Conservation (phyloP, 2,797 vertebrate genomes). For the Microctenopoma stevenorrisi region DNA sequence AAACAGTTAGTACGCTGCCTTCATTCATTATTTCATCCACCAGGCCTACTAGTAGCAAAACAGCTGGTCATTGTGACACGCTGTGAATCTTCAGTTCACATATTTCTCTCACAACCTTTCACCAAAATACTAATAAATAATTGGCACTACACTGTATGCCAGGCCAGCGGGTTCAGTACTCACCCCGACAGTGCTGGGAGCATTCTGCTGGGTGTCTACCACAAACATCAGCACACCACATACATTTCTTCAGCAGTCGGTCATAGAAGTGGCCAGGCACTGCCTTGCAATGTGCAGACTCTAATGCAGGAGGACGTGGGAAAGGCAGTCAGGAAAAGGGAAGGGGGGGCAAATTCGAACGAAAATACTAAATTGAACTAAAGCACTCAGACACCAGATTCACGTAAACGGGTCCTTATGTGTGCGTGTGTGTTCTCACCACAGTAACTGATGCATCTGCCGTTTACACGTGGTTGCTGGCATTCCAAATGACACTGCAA, state of each 20-base stretch:
- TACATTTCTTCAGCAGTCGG: constrained; percentile 74
- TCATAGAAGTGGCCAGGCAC: constrained; percentile 75
- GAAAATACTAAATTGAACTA: background rate
- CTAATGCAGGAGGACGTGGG: constrained; percentile 39
- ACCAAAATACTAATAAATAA: too few relatives aligned
- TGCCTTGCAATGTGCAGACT: constrained; percentile 48
- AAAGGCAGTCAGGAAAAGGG: background rate
- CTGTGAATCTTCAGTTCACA: too few relatives aligned
- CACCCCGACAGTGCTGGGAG: constrained; percentile 64
- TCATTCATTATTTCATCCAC: too few relatives aligned
- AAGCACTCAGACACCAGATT: too few relatives aligned
- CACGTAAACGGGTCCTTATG: background rate
- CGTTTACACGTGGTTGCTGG: rapidly evolving
- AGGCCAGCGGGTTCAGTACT: constrained; percentile 41
- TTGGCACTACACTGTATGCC: background rate
- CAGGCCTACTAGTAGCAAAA: too few relatives aligned
- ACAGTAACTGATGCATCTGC: constrained; percentile 68
- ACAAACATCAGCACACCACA: constrained; percentile 68
- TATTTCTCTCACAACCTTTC: too few relatives aligned
- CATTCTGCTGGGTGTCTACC: constrained; percentile 70
- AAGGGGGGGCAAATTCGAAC: background rate
- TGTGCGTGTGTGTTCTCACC: constrained; percentile 62
- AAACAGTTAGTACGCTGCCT: too few relatives aligned
- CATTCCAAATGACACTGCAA: constrained; percentile 60
- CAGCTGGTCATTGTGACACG: too few relatives aligned